Conservation (phyloP, 2,113 vertebrate species). For the Rhynchopsitta pachyrhyncha region DNA sequence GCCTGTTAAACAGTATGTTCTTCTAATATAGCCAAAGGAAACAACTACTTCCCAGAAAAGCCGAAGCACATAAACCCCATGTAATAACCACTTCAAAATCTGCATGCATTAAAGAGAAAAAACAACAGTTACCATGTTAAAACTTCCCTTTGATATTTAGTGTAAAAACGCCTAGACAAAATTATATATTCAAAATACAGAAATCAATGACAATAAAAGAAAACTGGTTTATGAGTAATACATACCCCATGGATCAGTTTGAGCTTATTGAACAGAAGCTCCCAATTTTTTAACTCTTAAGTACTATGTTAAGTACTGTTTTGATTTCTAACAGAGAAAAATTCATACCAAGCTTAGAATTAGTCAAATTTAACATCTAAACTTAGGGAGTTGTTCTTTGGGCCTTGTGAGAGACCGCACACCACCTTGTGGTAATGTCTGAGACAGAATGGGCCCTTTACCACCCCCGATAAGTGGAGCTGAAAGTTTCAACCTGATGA, state of each 20-base stretch:
- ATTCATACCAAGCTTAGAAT: background rate
- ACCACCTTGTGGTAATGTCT: background rate
- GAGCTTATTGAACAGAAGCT: background rate
- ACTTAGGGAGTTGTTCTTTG: background rate
- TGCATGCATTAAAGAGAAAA: background rate
- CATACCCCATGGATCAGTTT: background rate
- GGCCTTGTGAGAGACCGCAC: background rate
- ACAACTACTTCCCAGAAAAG: background rate
- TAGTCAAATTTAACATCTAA: background rate
- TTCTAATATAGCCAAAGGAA: background rate
- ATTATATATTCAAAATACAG: background rate
- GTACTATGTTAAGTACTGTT: background rate
- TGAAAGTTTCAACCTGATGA: background rate
- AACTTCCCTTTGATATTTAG: background rate
- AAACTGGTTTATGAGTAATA: background rate
- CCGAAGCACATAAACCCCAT: background rate
- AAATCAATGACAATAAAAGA: background rate
- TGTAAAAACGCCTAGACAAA: background rate
- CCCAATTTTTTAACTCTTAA: background rate
- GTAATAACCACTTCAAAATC: background rate
- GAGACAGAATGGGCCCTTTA: no score
- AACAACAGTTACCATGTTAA: background rate
- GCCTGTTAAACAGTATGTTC: background rate
- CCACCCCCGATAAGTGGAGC: fast-evolving
- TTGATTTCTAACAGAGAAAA: background rate